Evolutionary conservation across 2,113 vertebrate genomes (phyloP), one percentile per base, ranked within the genome.

Genomic region (Carollia perspicillata): DNA sequence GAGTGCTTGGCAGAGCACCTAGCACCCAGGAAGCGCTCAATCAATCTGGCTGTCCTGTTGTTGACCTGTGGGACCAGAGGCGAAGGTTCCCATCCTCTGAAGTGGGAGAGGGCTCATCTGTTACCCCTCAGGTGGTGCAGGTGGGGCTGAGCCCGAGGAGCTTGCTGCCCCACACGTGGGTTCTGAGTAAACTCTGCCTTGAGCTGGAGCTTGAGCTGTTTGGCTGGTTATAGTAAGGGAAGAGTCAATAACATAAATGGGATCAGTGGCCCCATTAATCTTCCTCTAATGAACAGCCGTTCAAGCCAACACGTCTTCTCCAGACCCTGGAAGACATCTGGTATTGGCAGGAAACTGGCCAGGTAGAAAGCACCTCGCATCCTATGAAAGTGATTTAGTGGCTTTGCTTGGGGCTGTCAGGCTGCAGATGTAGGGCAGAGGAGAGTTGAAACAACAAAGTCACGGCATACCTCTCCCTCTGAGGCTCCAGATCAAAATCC

Each of bases 191-290:
- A 97, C 95, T 93, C 95, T 18, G 75, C 95, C 94, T 95, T 68
- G 93, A 97, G 95, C 75, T 81, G 42, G 72, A 97, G 97, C 84
- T 28, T 89, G 81, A 83, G 65, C 89, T 89, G 66, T 85, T 86
- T 93, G 92, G 97, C 91, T 17, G 16, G 72, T 90, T 80, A 85
- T 9, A 93, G 60, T 84, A 96, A 96, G 87, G 95, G 95, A 97
- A 98, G 97, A 95, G 97, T 97, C 98, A 98, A 84, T 81, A 97
- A 95, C 90, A 96, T 97, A 97, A 98, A 98, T 98, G 96, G 97
- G 97, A 96, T 97, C 98, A 89, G 89, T 75, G 96, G 95, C 95
- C 95, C 96, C 91, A 97, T 98, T 98, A 97, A 97, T 98, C 97
- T 98, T 98, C 78, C 89, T 68, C 89, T 95, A 93, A 97, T n/a